These are phyloP conservation scores for Diabrotica balteata DNA, from an alignment of 2,888 invertebrate genomes.

Conservation along the genomic window DNA sequence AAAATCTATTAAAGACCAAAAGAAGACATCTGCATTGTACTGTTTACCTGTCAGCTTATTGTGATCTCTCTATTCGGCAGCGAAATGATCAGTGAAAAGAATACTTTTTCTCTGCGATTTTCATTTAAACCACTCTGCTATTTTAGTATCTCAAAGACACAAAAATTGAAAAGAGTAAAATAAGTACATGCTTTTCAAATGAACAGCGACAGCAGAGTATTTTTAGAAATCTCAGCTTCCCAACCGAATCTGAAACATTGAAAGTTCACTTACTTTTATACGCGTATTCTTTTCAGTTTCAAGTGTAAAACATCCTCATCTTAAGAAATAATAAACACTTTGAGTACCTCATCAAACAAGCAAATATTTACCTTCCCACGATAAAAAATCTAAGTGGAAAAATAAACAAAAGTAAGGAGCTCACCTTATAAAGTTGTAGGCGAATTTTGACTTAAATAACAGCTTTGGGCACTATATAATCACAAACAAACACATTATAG, in stretches of 20 bases:
- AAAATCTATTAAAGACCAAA: no score
- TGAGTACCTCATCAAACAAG: slow-evolving; percentile 16
- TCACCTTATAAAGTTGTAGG: slow-evolving; percentile 29
- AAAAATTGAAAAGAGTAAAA: slow-evolving; percentile 22
- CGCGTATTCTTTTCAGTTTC: neutral
- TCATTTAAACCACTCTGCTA: slow-evolving; percentile 1
- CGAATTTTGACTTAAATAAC: slow-evolving; percentile 18
- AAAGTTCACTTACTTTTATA: slow-evolving; percentile 1
- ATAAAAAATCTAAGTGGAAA: slow-evolving; percentile 22
- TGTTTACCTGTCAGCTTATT: no score
- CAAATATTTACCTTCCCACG: slow-evolving; percentile 30
- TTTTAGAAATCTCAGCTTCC: slow-evolving; percentile 28
- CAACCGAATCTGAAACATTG: slow-evolving; percentile 18
- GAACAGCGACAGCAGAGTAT: slow-evolving; percentile 16
- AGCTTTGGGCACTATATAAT: slow-evolving; percentile 18
- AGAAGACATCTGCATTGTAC: no score
- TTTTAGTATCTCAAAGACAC: slow-evolving; percentile 13
- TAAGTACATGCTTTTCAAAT: slow-evolving; percentile 27
- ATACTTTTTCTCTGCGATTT: slow-evolving; percentile 2
- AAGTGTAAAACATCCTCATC: neutral
- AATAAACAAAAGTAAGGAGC: slow-evolving; percentile 28
- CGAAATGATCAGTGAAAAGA: slow-evolving; percentile 10
- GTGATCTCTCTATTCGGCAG: neutral
- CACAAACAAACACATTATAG: slow-evolving; percentile 21
- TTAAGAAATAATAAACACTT: slow-evolving; percentile 6